Evolutionary conservation across 2,797 vertebrate genomes (phyloP).

Genomic region (Amblyraja radiata): DNA sequence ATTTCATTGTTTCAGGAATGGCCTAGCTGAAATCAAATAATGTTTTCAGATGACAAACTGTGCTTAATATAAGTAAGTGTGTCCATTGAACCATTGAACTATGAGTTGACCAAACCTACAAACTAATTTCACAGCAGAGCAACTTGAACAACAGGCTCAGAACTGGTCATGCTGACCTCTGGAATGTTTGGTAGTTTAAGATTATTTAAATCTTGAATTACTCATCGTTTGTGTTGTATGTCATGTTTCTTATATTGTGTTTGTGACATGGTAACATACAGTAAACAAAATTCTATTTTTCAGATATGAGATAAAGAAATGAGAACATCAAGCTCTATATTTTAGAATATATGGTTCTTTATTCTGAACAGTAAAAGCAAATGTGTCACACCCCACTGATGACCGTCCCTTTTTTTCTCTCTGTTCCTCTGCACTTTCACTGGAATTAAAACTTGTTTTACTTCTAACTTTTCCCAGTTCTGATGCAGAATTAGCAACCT

Average conservation of each 20-base stretch:
- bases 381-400: not conserved
- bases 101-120: not conserved
- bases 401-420: no score
- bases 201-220: conserved; percentile 3
- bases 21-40: not conserved
- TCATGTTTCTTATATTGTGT: not conserved
- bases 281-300: not conserved
- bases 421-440: no score
- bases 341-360: not conserved
- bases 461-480: no score
- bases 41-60: not conserved
- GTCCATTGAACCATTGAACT: not conserved
- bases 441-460: no score
- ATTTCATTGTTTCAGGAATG: not conserved
- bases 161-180: conserved; percentile 24
- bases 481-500: no score
- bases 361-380: conserved; percentile 22
- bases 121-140: not conserved
- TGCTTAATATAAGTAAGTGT: not conserved
- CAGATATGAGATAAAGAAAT: conserved; percentile 31
- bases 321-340: not conserved
- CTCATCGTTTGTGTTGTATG: not conserved
- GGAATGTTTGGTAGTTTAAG: not conserved
- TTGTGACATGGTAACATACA: conserved; percentile 5
- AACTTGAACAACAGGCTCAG: not conserved